These are phyloP conservation scores for Sesamia inferens DNA, from an alignment of 2,888 invertebrate genomes.

Conservation along the genomic window DNA sequence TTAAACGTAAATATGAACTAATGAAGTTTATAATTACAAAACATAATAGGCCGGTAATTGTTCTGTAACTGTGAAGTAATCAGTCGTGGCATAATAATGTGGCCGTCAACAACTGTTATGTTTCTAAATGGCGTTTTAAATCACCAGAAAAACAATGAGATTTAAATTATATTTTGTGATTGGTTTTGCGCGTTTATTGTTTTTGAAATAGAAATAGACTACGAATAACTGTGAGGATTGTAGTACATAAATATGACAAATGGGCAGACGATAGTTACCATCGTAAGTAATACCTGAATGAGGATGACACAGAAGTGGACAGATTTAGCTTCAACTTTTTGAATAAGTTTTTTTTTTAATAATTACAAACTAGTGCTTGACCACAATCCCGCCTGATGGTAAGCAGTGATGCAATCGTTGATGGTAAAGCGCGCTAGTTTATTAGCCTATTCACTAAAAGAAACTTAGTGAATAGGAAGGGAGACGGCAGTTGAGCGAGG, in stretches of 20 bases:
- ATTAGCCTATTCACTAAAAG: too few relatives aligned
- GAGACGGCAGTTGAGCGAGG: too few relatives aligned
- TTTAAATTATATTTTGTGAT: not conserved
- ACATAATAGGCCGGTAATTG: slow-evolving; percentile 49
- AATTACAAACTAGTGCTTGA: too few relatives aligned
- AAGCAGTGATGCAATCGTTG: too few relatives aligned
- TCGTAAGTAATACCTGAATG: not conserved
- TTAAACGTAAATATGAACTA: slow-evolving; percentile 47
- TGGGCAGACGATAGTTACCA: too few relatives aligned
- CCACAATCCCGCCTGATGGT: too few relatives aligned
- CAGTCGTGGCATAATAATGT: slow-evolving; percentile 31
- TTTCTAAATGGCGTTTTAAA: slow-evolving; percentile 7
- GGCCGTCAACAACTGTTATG: slow-evolving; percentile 10
- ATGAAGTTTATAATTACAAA: slow-evolving; percentile 58
- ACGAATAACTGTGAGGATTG: not conserved
- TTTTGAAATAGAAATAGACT: not conserved
- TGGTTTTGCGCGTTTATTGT: not conserved
- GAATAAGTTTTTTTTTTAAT: too few relatives aligned
- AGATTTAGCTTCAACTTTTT: too few relatives aligned
- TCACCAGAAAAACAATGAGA: not conserved
- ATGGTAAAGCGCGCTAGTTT: too few relatives aligned
- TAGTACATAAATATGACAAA: not conserved
- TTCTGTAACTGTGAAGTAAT: slow-evolving; percentile 48
- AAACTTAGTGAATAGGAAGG: too few relatives aligned
- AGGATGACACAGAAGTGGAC: not conserved